Evolutionary conservation across 2,797 vertebrate genomes (phyloP), one percentile per base, ranked within the genome.

Genomic region (Lagorchestes hirsutus): DNA sequence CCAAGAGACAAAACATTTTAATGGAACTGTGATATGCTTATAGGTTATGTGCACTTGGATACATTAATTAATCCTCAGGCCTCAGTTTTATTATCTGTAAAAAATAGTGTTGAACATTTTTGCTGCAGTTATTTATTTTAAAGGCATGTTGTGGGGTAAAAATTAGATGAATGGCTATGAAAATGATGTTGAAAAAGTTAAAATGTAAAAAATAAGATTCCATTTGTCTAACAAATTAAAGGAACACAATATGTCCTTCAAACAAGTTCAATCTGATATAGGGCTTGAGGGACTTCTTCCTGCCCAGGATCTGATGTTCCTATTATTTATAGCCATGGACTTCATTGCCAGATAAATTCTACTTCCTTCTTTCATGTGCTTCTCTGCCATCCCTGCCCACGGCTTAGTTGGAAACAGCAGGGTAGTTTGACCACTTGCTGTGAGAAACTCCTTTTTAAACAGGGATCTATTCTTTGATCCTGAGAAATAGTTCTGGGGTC

Each of bases 401-500:
- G 50, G 56, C 82, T 91, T n/a, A 3, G n/a, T 90, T 91, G 52
- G 92, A 97, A 87, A 40, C 74, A 87, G 31, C 52, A 56, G 55
- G 46, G 9, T 3, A 6, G 24, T 52, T 13, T 87, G 67, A n/a
- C 87, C 40, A 24, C 93, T 82, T 28, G 24, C 95, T 97, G 94
- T 57, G 74, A 93, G 57, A 24, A 96, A n/a, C 55, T 95, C 52
- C 90, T 93, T 93, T 95, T 95, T 92, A 93, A 94, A 56, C 28
- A 95, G n/a, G 90, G 56, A 95, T 96, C 90, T 95, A n/a, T 55
- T 92, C 96, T 96, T 55, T 97, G 91, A 96, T 93, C 82, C 46
- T 52, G 54, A 95, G 52, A 96, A 95, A 94, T 90, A 58, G 90
- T 87, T 55, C 27, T 52, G 96, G 67, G 92, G 74, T 97, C 95